Conservation (phyloP, 2,113 vertebrate species). For the Cheirogaleus medius region DNA sequence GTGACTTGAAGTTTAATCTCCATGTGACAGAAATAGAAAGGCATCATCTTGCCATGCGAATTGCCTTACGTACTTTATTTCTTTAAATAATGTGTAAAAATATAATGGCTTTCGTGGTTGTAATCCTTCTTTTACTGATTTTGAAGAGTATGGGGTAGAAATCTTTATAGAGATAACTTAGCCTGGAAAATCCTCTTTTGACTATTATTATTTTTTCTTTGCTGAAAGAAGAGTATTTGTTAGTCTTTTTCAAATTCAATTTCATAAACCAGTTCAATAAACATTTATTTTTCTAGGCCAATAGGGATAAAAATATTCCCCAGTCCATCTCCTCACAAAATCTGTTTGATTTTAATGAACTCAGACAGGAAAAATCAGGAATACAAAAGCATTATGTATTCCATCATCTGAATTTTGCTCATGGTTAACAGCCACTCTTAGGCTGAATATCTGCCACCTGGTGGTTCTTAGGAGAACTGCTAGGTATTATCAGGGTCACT, state of each 20-base stretch:
- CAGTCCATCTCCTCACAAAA: not conserved
- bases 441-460: constrained; percentile 13
- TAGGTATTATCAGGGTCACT: not conserved
- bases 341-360: constrained; percentile 60
- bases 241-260: constrained; percentile 67
- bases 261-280: constrained; percentile 59
- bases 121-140: constrained; percentile 17
- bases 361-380: constrained; percentile 42
- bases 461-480: constrained; percentile 5
- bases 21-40: not conserved
- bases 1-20: not conserved
- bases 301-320: constrained; percentile 53
- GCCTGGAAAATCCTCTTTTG: not conserved
- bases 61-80: not conserved
- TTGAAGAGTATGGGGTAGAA: not conserved
- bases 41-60: not conserved
- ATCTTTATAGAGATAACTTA: not conserved
- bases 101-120: not conserved
- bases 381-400: constrained; percentile 36
- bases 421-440: not conserved
- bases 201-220: not conserved
- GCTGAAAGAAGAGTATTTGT: constrained; percentile 31
- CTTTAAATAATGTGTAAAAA: not conserved
- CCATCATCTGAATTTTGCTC: constrained; percentile 3
- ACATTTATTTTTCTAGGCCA: constrained; percentile 62